A percentile compares a stretch with the other conserved stretches of the same genome.
These are phyloP conservation scores for Atrichornis clamosus DNA, from an alignment of 2,113 vertebrate species.

Conservation along the genomic window DNA sequence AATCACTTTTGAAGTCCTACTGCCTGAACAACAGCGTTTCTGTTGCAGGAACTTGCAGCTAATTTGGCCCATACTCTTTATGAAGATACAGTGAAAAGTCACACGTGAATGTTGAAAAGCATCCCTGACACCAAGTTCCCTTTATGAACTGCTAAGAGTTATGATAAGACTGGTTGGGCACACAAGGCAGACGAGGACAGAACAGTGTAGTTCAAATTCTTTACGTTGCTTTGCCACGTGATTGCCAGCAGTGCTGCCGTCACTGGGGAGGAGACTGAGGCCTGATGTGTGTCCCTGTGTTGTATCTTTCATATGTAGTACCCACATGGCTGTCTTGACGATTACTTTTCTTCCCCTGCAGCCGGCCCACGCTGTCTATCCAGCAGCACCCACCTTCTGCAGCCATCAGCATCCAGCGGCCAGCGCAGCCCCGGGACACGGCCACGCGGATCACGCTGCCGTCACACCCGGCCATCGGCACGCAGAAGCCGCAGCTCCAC, in stretches of 20 bases:
- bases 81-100: background rate
- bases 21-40: background rate
- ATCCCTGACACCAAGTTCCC: background rate
- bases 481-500: constrained; percentile 89
- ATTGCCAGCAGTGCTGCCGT: background rate
- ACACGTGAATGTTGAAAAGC: background rate
- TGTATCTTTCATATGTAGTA: fast-evolving
- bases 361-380: constrained; percentile 87
- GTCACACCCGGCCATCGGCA: constrained; percentile 87
- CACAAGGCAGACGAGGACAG: background rate
- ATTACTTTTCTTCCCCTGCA: background rate
- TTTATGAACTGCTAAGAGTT: background rate
- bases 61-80: background rate
- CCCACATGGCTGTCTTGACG: background rate
- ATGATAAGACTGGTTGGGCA: background rate
- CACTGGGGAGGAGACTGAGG: background rate
- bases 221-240: fast-evolving
- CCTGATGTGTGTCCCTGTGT: background rate
- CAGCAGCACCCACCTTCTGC: constrained; percentile 85
- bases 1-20: background rate
- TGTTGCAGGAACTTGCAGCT: background rate
- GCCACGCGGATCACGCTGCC: constrained; percentile 89
- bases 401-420: constrained; percentile 90
- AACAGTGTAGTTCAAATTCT: background rate
- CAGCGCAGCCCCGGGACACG: constrained; percentile 82